Base-by-base conservation (phyloP, 2,113 vertebrate species). In the Chionomys nivalis region DNA sequence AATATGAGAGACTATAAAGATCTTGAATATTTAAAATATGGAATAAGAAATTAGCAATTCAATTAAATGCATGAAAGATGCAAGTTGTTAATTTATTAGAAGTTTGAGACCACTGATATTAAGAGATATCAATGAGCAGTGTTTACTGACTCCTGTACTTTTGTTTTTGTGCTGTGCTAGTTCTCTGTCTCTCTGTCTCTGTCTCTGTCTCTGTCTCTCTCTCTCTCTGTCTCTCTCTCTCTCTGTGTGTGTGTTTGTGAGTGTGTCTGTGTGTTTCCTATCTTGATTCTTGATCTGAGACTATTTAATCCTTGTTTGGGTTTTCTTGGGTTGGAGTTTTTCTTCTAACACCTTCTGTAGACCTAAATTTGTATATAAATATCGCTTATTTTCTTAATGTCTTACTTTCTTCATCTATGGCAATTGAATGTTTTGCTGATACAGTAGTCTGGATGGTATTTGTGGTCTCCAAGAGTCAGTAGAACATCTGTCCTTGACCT, bases 1-100 rank as follows among this genome's bases (percentile, higher is more conserved):
- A 93, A 89, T 79, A 96, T 93, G 2, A 92, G 55, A 82, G 0
- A 82, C 79, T 75, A 44, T 94, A 8, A 95, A 94, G 14, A 96
- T 47, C 31, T 70, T 91, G 17, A 76, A 95, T 90, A 78, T 70
- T 94, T 93, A 52, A 72, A 70, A 90, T 73, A 4, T 73, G 33
- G 77, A 68, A 7, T 26, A 94, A 87, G 14, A 93, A 26, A 87
- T 47, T 70, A 58, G 19, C 92, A 91, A 79, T 78, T 94, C 39
- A 83, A 2, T 36, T 89, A 9, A 89, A 77, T 39, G 7, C 4
- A 75, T 76, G 0, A 58, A 91, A 76, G 36, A 90, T 33, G 12
- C 83, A 93, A 33, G 21, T 68, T 72, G 75, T 81, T 81, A 81
- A 36, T 58, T 58, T 81, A 58, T 58, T 55, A 6, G 33, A 81